Conservation (phyloP, 92 coral and sea anemone genomes). For the Pocillopora grandis region DNA sequence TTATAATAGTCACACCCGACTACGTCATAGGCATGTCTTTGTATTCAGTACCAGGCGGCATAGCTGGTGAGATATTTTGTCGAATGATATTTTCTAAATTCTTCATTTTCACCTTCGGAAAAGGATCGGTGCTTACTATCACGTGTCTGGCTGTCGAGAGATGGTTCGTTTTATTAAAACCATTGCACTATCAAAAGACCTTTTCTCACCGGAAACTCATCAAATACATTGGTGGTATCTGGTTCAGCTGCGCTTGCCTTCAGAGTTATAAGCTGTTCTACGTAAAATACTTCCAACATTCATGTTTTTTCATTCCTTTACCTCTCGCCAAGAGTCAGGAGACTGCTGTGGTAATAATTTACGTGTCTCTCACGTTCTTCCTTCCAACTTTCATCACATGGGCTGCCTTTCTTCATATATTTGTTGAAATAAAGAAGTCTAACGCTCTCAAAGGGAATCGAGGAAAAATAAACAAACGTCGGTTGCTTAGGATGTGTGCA, state of each 20-base stretch:
- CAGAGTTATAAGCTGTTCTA: slow-evolving; percentile 35
- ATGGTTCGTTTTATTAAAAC: slow-evolving; percentile 13
- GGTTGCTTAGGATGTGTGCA: slow-evolving; percentile 21
- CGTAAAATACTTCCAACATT: slow-evolving; percentile 1
- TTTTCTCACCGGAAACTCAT: slow-evolving; percentile 3
- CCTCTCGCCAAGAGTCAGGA: not conserved
- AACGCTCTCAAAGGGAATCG: slow-evolving; percentile 8
- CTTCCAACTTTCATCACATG: slow-evolving; percentile 19
- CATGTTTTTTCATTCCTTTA: slow-evolving; percentile 23
- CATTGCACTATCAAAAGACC: slow-evolving; percentile 14
- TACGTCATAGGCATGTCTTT: slow-evolving; percentile 36
- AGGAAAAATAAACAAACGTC: slow-evolving; percentile 4
- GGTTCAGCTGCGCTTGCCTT: not conserved
- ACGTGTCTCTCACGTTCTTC: slow-evolving; percentile 35
- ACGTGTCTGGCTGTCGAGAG: slow-evolving; percentile 33
- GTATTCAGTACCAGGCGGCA: slow-evolving; percentile 25
- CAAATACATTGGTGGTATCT: slow-evolving; percentile 10
- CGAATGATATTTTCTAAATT: slow-evolving; percentile 28
- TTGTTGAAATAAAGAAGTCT: slow-evolving; percentile 8
- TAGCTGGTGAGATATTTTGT: slow-evolving; percentile 29
- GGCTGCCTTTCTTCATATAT: slow-evolving; percentile 32
- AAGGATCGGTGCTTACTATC: slow-evolving; percentile 31
- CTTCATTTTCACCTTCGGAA: slow-evolving; percentile 33
- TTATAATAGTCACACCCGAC: slow-evolving; percentile 34
- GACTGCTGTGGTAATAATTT: slow-evolving; percentile 1